A percentile compares a stretch with the other conserved stretches of the same genome.
Evolutionary conservation across 2,888 invertebrate genomes (phyloP).

Genomic region (Pogonocherus hispidulus): DNA sequence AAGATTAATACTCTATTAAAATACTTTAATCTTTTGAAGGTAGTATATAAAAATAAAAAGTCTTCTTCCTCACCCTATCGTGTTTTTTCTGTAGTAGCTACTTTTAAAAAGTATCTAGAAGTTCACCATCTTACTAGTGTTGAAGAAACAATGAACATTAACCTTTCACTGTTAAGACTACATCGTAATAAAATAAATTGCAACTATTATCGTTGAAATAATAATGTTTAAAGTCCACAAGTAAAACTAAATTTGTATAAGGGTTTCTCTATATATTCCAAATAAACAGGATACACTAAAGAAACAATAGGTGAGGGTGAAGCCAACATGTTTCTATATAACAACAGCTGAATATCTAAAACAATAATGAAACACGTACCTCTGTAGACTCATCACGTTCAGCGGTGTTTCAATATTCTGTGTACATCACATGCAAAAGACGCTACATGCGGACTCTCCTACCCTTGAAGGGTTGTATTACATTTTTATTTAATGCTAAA

Average conservation of each 20-base stretch:
- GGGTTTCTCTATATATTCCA: slow-evolving; percentile 10
- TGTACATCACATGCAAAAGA: slow-evolving; percentile 41
- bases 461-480: slow-evolving; percentile 23
- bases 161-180: too few species aligned
- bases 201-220: not conserved
- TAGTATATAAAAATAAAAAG: too few species aligned
- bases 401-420: slow-evolving; percentile 47
- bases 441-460: slow-evolving; percentile 18
- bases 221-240: slow-evolving; percentile 3
- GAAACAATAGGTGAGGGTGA: slow-evolving; percentile 21
- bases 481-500: slow-evolving; percentile 24
- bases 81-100: too few species aligned
- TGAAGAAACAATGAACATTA: too few species aligned
- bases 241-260: slow-evolving; percentile 17
- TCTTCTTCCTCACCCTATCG: too few species aligned
- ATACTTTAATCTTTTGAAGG: too few species aligned
- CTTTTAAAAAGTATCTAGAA: too few species aligned
- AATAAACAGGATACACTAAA: slow-evolving; percentile 31
- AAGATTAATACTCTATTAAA: too few species aligned
- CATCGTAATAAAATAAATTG: too few species aligned
- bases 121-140: too few species aligned
- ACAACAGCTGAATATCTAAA: slow-evolving; percentile 50
- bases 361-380: slow-evolving; percentile 50
- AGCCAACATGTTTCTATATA: slow-evolving; percentile 22
- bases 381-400: slow-evolving; percentile 47